Percentiles rank a stretch among this genome's conserved stretches.
Evolutionary conservation across 92 coral and sea anemone species (phyloP).

Genomic region (Porites evermanni): DNA sequence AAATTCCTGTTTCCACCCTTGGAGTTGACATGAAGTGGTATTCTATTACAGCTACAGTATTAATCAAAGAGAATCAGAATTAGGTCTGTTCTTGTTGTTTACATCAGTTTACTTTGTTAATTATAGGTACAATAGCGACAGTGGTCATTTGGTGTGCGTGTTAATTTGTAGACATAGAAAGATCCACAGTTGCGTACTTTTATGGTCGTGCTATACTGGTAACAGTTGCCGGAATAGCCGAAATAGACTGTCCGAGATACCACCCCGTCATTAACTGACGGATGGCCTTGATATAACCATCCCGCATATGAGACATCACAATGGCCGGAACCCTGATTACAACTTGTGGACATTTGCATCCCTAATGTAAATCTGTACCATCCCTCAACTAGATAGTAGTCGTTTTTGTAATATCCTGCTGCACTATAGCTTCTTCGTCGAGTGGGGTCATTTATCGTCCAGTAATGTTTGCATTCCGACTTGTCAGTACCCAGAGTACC

Average conservation of each 20-base stretch:
- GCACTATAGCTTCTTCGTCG: neutral
- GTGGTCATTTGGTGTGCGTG: constrained; percentile 28
- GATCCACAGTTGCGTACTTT: constrained; percentile 81
- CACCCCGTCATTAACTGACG: constrained; percentile 61
- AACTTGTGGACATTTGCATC: neutral
- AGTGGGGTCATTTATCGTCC: constrained; percentile 7
- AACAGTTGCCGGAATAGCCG: constrained; percentile 3
- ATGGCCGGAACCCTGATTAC: neutral
- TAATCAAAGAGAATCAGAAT: no score
- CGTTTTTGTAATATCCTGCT: constrained; percentile 10
- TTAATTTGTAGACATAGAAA: constrained; percentile 78
- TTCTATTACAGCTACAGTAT: no score
- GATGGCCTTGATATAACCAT: constrained; percentile 75
- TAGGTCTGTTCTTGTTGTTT: no score
- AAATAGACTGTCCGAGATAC: constrained; percentile 71
- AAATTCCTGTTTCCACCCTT: no score
- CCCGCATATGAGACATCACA: constrained; percentile 69
- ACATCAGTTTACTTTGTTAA: neutral
- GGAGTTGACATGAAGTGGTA: no score
- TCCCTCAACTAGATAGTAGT: constrained; percentile 34
- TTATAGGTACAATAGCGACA: constrained; percentile 63
- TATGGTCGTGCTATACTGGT: constrained; percentile 18
- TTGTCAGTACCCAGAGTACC: constrained; percentile 1
- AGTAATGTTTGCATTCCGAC: constrained; percentile 1
- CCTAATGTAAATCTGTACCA: constrained; percentile 61